Evolutionary conservation across 2,797 vertebrate species (phyloP).

Genomic region (Propithecus deckenii): DNA sequence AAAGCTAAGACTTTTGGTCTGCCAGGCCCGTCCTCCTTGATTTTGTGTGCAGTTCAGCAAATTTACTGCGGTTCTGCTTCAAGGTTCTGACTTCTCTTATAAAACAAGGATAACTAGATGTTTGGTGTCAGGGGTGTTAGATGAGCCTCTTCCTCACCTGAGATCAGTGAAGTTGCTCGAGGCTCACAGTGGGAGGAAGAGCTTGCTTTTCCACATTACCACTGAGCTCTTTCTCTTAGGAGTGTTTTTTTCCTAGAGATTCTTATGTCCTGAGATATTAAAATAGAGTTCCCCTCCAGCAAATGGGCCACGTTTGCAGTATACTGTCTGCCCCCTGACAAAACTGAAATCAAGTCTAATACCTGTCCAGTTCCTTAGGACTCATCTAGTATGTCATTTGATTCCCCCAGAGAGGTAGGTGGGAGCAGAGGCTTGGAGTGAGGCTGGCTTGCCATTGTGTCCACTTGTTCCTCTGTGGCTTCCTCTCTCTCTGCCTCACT

Average conservation of each 20-base stretch:
- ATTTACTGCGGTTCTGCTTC: background rate
- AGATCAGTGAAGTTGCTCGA: background rate
- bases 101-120: background rate
- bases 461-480: background rate
- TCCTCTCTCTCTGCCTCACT: background rate
- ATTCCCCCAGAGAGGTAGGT: background rate
- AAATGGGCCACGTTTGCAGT: background rate
- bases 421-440: background rate
- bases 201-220: background rate
- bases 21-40: background rate
- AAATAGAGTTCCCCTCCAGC: background rate
- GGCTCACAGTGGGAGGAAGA: accelerated
- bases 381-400: background rate
- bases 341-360: background rate
- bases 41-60: background rate
- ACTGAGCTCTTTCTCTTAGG: background rate
- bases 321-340: background rate
- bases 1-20: background rate
- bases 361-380: background rate
- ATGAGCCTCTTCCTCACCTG: background rate
- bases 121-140: background rate
- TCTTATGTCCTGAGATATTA: background rate
- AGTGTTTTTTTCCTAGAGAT: background rate
- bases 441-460: too few relatives aligned
- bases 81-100: background rate